These are phyloP conservation scores for Tyto alba DNA, from an alignment of 2,113 vertebrate genomes.

Conservation along the genomic window DNA sequence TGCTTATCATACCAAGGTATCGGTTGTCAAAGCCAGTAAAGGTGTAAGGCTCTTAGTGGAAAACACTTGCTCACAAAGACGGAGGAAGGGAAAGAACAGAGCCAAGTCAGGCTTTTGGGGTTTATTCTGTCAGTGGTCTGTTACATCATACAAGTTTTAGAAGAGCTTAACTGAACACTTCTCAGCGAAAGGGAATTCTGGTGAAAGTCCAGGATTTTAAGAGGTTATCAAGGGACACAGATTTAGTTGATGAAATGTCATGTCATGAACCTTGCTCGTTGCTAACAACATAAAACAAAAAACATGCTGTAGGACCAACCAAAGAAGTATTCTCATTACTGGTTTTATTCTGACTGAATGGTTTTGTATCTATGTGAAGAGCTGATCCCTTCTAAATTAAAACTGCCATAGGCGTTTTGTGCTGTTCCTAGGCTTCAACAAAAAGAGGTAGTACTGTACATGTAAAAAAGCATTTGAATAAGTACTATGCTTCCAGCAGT, in stretches of 20 bases:
- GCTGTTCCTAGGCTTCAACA: background rate
- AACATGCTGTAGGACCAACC: background rate
- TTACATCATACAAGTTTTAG: background rate
- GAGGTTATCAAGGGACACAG: background rate
- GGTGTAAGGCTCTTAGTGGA: background rate
- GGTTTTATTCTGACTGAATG: background rate
- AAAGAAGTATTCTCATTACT: background rate
- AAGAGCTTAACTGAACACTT: slow-evolving; percentile 14
- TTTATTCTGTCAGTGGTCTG: slow-evolving; percentile 4
- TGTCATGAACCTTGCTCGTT: background rate
- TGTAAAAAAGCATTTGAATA: background rate
- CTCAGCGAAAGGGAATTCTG: background rate
- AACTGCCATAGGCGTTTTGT: background rate
- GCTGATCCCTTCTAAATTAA: background rate
- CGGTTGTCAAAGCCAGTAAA: background rate
- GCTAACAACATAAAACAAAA: background rate
- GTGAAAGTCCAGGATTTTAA: background rate
- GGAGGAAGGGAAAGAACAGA: background rate
- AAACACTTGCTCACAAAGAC: background rate
- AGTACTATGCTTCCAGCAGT: background rate
- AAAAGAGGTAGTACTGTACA: background rate
- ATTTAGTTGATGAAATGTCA: background rate
- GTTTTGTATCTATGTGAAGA: background rate
- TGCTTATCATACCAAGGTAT: background rate
- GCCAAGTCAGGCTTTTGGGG: background rate